Percentiles rank a stretch among this genome's conserved stretches.
phyloP scores from a whole-genome alignment of 2,888 invertebrate species.

The Philereme transversata region DNA sequence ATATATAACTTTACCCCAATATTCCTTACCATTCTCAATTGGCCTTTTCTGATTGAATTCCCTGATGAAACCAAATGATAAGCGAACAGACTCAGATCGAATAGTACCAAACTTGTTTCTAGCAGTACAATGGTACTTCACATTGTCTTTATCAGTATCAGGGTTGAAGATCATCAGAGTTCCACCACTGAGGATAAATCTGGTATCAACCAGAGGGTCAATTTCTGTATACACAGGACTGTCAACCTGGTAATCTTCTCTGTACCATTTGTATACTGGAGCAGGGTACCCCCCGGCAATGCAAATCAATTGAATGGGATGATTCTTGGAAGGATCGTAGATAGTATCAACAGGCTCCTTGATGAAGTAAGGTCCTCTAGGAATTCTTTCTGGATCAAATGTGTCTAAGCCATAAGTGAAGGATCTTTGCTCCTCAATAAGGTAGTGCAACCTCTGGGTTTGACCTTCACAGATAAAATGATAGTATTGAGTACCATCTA shows the following conservation, averaged over 20 bases:
- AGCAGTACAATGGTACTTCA: conserved; percentile 96
- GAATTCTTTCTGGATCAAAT: conserved; percentile 90
- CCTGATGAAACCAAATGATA: conserved; percentile 95
- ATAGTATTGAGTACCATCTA: conserved; percentile 89
- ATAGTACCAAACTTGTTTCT: conserved; percentile 95
- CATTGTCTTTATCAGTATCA: conserved; percentile 91
- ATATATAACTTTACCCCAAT: conserved; percentile 96
- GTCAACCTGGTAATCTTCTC: conserved; percentile 93
- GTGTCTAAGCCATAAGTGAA: conserved; percentile 94
- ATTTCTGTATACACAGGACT: conserved; percentile 88
- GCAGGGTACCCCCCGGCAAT: conserved; percentile 94
- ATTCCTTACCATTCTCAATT: conserved; percentile 92
- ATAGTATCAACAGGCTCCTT: conserved; percentile 92
- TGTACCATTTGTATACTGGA: conserved; percentile 95
- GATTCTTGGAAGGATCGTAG: conserved; percentile 91
- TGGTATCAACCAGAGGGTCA: conserved; percentile 88
- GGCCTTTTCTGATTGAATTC: conserved; percentile 95
- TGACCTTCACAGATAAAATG: conserved; percentile 96
- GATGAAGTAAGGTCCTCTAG: conserved; percentile 94
- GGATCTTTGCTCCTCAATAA: conserved; percentile 89
- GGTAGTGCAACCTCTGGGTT: conserved; percentile 87
- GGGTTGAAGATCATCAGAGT: conserved; percentile 94
- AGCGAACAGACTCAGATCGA: conserved; percentile 92
- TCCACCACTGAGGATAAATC: conserved; percentile 96
- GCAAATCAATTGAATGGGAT: conserved; percentile 91